phyloP scores from a whole-genome alignment of 1,140 invertebrate genomes.

The honey bee (Apis mellifera) region Amel_HAv3.1 CM009943.2:4265501-4266000 shows the following conservation, averaged over 20 bases:
- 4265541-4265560: no score
- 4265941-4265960: not conserved
- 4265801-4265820: conserved; percentile 61
- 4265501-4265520: not conserved
- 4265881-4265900: not conserved
- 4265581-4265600: conserved; percentile 24
- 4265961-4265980: not conserved
- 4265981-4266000: not conserved
- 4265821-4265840: conserved; percentile 68
- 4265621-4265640: conserved; percentile 63
- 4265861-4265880: conserved; percentile 32
- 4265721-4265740: conserved; percentile 60
- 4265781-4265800: conserved; percentile 42
- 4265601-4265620: conserved; percentile 14
- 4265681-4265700: conserved; percentile 59
- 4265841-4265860: conserved; percentile 51
- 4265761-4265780: conserved; percentile 55
- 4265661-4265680: conserved; percentile 63
- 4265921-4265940: not conserved
- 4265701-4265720: conserved; percentile 65
- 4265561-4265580: not conserved
- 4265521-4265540: not conserved
- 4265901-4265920: not conserved
- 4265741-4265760: conserved; percentile 58
- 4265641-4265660: conserved; percentile 36